These are phyloP conservation scores for Psix sp. DNA, from an alignment of 1,140 invertebrate species.

Conservation along the genomic window DNA sequence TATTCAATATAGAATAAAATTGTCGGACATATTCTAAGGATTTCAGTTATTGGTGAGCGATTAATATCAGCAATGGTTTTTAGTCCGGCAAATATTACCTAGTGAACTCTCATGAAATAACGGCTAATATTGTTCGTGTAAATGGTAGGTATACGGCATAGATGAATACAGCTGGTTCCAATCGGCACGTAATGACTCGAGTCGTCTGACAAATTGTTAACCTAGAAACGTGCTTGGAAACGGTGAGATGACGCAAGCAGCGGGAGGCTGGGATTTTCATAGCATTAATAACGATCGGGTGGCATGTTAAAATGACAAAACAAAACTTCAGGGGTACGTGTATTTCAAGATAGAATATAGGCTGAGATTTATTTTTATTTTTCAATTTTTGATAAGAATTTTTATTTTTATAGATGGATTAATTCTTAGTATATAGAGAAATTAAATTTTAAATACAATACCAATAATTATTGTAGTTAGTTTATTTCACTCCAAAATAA, in stretches of 20 bases:
- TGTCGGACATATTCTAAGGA: background rate
- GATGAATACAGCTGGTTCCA: conserved; percentile 44
- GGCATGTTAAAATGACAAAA: conserved; percentile 46
- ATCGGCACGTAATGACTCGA: conserved; percentile 50
- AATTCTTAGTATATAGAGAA: too few relatives aligned
- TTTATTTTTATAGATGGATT: background rate
- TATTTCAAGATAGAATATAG: conserved; percentile 12
- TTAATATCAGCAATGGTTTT: conserved; percentile 9
- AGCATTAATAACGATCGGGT: conserved; percentile 55
- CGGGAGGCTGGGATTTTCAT: conserved; percentile 47
- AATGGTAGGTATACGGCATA: conserved; percentile 16
- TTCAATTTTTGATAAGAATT: conserved; percentile 6
- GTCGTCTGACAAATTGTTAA: conserved; percentile 62
- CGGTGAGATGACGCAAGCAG: conserved; percentile 48
- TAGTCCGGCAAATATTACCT: conserved; percentile 26
- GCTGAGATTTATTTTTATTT: conserved; percentile 8
- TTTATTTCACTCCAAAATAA: background rate
- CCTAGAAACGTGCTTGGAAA: conserved; percentile 63
- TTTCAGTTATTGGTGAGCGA: background rate
- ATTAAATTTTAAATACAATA: too few relatives aligned
- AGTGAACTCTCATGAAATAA: conserved; percentile 34
- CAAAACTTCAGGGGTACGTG: conserved; percentile 19
- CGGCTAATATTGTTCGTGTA: conserved; percentile 36
- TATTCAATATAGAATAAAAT: background rate
- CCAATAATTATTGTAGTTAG: too few relatives aligned